Evolutionary conservation across 2,797 vertebrate species (phyloP), one percentile per base, ranked within the genome.

Genomic region (Linurgus olivaceus): DNA sequence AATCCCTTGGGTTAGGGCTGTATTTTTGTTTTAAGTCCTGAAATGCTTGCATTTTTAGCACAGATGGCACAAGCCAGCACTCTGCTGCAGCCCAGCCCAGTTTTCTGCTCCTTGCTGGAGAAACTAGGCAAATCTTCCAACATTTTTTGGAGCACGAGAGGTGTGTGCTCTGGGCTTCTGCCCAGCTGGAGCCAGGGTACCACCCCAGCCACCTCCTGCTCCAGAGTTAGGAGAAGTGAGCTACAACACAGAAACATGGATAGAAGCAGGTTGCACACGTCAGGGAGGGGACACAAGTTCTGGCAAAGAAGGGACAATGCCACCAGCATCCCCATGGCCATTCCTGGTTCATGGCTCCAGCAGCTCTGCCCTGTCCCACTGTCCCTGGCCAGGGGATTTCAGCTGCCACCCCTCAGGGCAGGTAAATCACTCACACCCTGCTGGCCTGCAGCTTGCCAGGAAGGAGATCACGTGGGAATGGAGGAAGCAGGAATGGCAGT

Each of bases 401-500:
- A 55, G 88, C 7, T 55, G 72, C 26, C 50, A 57, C 2, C 48
- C 44, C 42, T 33, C 21, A 13, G 0, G 10, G 48, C 62, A 83
- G 77, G 45, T 65, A 65, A 59, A 84, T 66, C 29, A 42, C 50
- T 38, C 4, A 0, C 18, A 48, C 33, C 58, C 24, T 0, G 3
- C 54, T 26, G 0, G 11, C 70, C 57, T 76, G 74, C 81, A 84
- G 82, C 48, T 28, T 21, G 65, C 47, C 9, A 21, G 57, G 71
- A 73, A 50, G 76, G 80, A 12, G 35, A 72, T 48, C 59, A 59
- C 5, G 5, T 11, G 35, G 65, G 40, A 51, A 48, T 3, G 21
- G 86, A 90, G 87, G 81, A 86, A 92, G 79, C 67, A 68, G 62
- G 57, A 86, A 77, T 4, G 1, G 59, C 72, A 91, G 89, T 29